A percentile compares a stretch with the other conserved stretches of the same genome.
Evolutionary conservation across 2,888 invertebrate species (phyloP).

Genomic region (Mesopsocus fuscifrons): DNA sequence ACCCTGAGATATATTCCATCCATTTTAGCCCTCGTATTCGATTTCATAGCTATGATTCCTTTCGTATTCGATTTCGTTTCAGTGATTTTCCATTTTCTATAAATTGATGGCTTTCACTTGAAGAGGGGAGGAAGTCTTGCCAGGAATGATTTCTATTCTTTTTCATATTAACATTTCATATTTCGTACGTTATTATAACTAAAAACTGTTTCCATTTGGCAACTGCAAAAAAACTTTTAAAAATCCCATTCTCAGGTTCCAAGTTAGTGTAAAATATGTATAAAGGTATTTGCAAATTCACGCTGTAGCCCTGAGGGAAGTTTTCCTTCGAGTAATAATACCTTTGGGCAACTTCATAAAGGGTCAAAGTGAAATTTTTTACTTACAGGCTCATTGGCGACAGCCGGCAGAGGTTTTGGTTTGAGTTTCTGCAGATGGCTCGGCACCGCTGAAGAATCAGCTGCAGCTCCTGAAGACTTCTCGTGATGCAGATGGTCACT

Average conservation of each 20-base stretch:
- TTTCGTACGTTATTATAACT: background rate
- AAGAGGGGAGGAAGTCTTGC: too few relatives aligned
- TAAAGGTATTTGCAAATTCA: too few relatives aligned
- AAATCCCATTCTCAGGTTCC: too few relatives aligned
- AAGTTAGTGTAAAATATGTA: too few relatives aligned
- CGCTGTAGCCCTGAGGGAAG: too few relatives aligned
- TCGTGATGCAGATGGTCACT: conserved; percentile 20
- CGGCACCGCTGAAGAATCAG: conserved; percentile 29
- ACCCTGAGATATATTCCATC: conserved; percentile 5
- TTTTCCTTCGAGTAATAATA: too few relatives aligned
- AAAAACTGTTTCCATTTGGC: too few relatives aligned
- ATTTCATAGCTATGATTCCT: conserved; percentile 10
- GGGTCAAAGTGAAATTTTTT: too few relatives aligned
- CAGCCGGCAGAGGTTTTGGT: conserved; percentile 28
- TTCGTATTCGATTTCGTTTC: conserved; percentile 9
- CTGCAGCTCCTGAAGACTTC: conserved; percentile 13
- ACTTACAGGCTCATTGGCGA: conserved; percentile 28
- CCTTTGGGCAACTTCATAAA: too few relatives aligned
- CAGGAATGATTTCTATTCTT: background rate
- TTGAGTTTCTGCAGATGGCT: conserved; percentile 52
- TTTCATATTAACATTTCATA: conserved; percentile 4
- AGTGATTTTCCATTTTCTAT: conserved; percentile 8
- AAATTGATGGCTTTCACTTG: conserved; percentile 10
- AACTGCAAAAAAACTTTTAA: conserved; percentile 7
- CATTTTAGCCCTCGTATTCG: conserved; percentile 7